A percentile compares a stretch with the other conserved stretches of the same genome.
Evolutionary conservation across 2,797 vertebrate genomes (phyloP).

Genomic region (Poecilia velifera): DNA sequence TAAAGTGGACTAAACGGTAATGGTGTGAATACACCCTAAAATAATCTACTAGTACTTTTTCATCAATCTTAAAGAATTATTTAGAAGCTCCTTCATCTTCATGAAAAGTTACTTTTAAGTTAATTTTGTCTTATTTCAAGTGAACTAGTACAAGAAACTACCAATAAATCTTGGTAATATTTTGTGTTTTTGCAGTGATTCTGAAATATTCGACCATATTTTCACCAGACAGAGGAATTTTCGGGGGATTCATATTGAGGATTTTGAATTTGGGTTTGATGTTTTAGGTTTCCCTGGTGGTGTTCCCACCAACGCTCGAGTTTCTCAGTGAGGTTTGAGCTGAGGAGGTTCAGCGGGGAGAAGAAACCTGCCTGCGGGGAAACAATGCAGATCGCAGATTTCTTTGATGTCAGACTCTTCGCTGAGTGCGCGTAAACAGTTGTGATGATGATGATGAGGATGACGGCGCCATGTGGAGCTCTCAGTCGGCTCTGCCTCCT

Average conservation of each 20-base stretch:
- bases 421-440: constrained; percentile 56
- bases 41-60: no score
- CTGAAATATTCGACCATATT: constrained; percentile 23
- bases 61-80: no score
- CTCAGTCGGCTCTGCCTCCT: constrained; percentile 47
- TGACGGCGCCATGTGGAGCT: constrained; percentile 42
- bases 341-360: constrained; percentile 13
- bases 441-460: constrained; percentile 16
- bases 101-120: no score
- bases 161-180: no score
- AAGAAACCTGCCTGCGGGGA: constrained; percentile 47
- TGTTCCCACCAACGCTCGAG: constrained; percentile 3
- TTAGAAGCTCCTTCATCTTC: no score
- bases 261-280: background rate
- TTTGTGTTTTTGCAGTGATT: no score
- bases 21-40: no score
- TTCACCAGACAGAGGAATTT: constrained; percentile 28
- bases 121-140: no score
- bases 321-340: constrained; percentile 8
- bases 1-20: no score
- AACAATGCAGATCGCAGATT: constrained; percentile 26
- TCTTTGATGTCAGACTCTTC: constrained; percentile 66
- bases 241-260: background rate
- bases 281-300: background rate
- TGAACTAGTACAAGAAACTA: no score